Percentiles rank a stretch among this genome's conserved stretches.
These are phyloP conservation scores for Lacanobia wlatinum DNA, from an alignment of 2,888 invertebrate genomes.

Conservation along the genomic window DNA sequence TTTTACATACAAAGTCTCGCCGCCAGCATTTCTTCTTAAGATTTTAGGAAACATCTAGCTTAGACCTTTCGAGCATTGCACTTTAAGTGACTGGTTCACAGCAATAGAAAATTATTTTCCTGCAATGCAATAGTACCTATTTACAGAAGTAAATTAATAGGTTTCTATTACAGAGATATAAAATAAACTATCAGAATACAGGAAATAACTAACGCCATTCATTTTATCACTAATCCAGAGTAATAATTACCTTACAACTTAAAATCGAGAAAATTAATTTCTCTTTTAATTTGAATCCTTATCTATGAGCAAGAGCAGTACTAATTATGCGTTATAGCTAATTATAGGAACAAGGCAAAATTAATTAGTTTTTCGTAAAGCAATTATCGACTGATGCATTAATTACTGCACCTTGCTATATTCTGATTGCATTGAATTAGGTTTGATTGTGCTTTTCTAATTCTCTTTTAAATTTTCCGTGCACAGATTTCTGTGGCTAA, in stretches of 20 bases:
- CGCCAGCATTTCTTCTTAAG: too few species aligned
- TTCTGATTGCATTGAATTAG: conserved; percentile 49
- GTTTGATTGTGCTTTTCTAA: conserved; percentile 32
- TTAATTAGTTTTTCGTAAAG: conserved; percentile 59
- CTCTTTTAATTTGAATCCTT: conserved; percentile 37
- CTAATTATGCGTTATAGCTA: conserved; percentile 52
- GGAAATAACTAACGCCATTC: neutral
- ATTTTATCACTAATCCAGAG: conserved; percentile 8
- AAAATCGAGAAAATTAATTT: conserved; percentile 46
- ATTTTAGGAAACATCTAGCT: too few species aligned
- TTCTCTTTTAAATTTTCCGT: conserved; percentile 7
- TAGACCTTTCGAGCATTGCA: too few species aligned
- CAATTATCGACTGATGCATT: conserved; percentile 57
- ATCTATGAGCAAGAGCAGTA: conserved; percentile 37
- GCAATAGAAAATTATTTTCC: too few species aligned
- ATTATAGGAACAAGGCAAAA: conserved; percentile 57
- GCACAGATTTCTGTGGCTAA: neutral
- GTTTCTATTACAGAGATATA: neutral
- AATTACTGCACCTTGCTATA: conserved; percentile 51
- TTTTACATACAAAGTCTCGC: too few species aligned
- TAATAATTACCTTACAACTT: conserved; percentile 7
- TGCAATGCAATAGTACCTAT: neutral
- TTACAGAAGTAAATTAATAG: neutral
- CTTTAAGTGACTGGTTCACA: too few species aligned
- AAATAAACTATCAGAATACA: neutral